phyloP scores from a whole-genome alignment of 2,113 vertebrate genomes.

The Chloebia gouldiae region DNA sequence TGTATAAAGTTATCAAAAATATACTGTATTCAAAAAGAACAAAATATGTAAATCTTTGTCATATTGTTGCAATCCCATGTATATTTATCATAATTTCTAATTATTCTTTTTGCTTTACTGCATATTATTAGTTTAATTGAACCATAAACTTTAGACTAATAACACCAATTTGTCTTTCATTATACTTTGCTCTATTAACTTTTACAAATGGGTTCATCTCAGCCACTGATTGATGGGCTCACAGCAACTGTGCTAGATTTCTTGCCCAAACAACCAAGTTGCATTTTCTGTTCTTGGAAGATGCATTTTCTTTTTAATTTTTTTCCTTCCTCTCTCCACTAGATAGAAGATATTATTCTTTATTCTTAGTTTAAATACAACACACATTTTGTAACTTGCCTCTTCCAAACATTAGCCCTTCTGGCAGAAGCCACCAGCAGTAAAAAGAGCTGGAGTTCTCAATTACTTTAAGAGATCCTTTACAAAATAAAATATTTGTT shows the following conservation, averaged over 20 bases:
- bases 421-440: background rate
- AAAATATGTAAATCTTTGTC: constrained; percentile 1
- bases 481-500: background rate
- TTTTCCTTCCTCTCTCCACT: background rate
- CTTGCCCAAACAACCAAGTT: background rate
- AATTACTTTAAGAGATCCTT: background rate
- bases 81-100: constrained; percentile 52
- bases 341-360: background rate
- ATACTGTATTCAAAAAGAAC: background rate
- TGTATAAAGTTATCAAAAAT: background rate
- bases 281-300: background rate
- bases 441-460: background rate
- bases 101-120: constrained; percentile 53
- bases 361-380: background rate
- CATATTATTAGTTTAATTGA: constrained; percentile 52
- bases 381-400: background rate
- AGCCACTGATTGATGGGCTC: constrained; percentile 19
- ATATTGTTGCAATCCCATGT: constrained; percentile 14
- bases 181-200: constrained; percentile 61
- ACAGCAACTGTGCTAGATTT: background rate
- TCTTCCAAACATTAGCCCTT: background rate
- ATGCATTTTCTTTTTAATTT: rapidly evolving
- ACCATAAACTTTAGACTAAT: constrained; percentile 47
- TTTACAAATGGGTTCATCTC: constrained; percentile 35
- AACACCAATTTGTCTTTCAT: constrained; percentile 57